Percentiles rank a stretch among this genome's conserved stretches.
Conservation (phyloP, 2,113 vertebrate genomes). For the Anhinga anhinga region DNA sequence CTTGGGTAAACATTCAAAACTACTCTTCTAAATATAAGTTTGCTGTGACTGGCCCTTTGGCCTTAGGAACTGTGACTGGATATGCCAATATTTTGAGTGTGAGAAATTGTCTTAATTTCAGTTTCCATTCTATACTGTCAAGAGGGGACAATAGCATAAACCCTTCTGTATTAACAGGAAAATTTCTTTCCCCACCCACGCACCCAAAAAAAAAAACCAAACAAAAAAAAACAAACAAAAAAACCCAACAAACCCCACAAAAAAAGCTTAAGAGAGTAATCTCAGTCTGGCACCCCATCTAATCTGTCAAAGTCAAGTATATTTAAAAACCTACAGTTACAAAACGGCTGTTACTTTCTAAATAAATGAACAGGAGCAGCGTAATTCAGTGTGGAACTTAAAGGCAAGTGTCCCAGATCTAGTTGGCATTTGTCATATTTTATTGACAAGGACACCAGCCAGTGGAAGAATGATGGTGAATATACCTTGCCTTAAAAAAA, state of each 20-base stretch:
- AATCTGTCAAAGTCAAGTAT: not conserved
- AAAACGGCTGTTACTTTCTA: not conserved
- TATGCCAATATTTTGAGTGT: not conserved
- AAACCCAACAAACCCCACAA: not conserved
- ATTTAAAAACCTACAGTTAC: not conserved
- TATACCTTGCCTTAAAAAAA: not conserved
- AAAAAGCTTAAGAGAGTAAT: not conserved
- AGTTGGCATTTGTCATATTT: not conserved
- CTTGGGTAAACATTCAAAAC: not conserved
- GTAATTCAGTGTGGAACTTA: not conserved
- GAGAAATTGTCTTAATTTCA: not conserved
- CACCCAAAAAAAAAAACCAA: not conserved
- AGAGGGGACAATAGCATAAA: not conserved
- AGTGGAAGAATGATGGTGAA: not conserved
- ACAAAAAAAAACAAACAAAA: not conserved
- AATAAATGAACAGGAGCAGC: not conserved
- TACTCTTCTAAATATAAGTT: not conserved
- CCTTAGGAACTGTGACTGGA: not conserved
- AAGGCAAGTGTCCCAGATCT: not conserved
- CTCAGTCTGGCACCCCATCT: not conserved
- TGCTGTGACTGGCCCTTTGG: not conserved
- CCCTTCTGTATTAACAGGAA: not conserved
- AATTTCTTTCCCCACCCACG: fast-evolving
- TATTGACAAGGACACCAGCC: not conserved
- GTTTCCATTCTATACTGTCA: not conserved